Base-by-base conservation (phyloP, 2,888 invertebrate genomes). In the Morpho helenor region DNA sequence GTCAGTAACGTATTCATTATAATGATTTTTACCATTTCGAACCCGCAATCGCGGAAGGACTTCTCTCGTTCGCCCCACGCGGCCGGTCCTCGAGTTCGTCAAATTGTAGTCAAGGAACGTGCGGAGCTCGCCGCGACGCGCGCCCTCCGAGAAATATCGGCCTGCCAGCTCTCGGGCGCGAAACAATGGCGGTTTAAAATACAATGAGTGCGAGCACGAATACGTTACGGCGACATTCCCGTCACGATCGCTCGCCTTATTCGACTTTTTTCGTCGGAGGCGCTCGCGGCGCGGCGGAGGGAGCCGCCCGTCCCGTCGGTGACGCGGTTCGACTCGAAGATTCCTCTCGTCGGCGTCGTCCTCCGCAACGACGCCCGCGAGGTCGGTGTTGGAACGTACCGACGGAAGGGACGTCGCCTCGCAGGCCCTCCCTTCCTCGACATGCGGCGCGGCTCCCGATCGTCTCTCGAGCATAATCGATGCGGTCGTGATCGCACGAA, bases 181-280 rank as follows among this genome's bases (percentile, higher is more conserved):
- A 84, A 81, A 87, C 88, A 87, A 89, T 88, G 78, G 87, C 76
- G 82, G 80, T 86, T 87, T 87, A 87, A 76, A 88, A 88, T 87
- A 87, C 88, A 87, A 88, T 87, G 85, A 85, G 82, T 81, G 81
- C 80, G 79, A 75, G 68, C 85, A 79, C 77, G 82, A 84, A 84
- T 80, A 82, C 82, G 82, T 79, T 82, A 78, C 80, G 72, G 81
- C 81, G 78, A 83, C 84, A 87, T 88, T 88, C 88, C 82, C 81
- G 85, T 87, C 89, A 89, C 89, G 88, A 87, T 72, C 75, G 79
- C 76, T 79, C 75, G 76, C 74, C 87, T 87, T 86, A 87, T 87
- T 86, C 75, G 85, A 84, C 82, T 85, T 81, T 84, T 85, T 45
- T 85, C 80, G 82, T 80, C 77, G 75, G 77, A 72, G 76, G 70